Conservation (phyloP, 2,797 vertebrate species). For the Glyptemys insculpta region DNA sequence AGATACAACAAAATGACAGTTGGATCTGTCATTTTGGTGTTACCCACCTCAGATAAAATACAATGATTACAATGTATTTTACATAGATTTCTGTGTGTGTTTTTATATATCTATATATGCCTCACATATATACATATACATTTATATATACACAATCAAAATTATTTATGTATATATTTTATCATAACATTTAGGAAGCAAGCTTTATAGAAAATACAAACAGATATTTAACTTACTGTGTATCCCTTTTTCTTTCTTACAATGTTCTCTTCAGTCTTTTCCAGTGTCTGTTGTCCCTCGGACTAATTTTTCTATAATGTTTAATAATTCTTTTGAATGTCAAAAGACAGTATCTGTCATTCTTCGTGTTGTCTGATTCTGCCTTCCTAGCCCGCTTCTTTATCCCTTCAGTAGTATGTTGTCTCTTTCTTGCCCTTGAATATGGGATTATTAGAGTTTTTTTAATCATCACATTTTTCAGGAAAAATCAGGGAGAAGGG, state of each 20-base stretch:
- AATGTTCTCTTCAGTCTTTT: conserved; percentile 69
- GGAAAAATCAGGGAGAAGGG: neutral
- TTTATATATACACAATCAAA: conserved; percentile 77
- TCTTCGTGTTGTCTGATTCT: conserved; percentile 64
- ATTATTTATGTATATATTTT: conserved; percentile 73
- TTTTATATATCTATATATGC: conserved; percentile 81
- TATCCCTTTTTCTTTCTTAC: conserved; percentile 65
- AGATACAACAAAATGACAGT: conserved; percentile 82
- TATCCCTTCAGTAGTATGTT: conserved; percentile 60
- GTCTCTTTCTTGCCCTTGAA: conserved; percentile 24
- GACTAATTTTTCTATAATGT: conserved; percentile 81
- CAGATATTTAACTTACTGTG: conserved; percentile 44
- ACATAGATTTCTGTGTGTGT: conserved; percentile 76
- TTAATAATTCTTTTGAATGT: conserved; percentile 71
- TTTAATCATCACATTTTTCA: neutral
- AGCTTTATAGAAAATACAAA: conserved; percentile 65
- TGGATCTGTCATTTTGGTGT: conserved; percentile 79
- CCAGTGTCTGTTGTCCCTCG: conserved; percentile 68
- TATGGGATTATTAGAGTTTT: conserved; percentile 21
- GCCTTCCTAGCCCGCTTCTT: conserved; percentile 65
- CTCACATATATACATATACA: conserved; percentile 76
- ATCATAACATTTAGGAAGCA: conserved; percentile 69
- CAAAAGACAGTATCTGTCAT: neutral
- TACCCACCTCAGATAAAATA: conserved; percentile 83
- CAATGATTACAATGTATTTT: conserved; percentile 82